Evolutionary conservation across 2,888 invertebrate genomes (phyloP).

Genomic region (Rotaria sp.): DNA sequence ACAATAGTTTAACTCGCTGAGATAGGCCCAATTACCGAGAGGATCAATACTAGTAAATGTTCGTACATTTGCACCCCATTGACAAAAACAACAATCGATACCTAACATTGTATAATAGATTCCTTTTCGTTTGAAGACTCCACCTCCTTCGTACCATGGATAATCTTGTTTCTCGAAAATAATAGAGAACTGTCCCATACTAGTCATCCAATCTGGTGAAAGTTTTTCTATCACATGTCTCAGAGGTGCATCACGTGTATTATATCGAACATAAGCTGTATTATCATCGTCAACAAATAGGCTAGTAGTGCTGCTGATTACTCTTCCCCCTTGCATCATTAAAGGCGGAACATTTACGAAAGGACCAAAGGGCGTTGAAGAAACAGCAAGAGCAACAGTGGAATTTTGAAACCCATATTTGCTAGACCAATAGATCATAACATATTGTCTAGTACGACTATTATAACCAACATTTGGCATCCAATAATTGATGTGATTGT

Average conservation of each 20-base stretch:
- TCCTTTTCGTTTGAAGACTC: not conserved
- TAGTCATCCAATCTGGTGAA: not conserved
- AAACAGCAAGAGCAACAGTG: constrained; percentile 8
- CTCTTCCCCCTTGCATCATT: not conserved
- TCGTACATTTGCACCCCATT: too few relatives aligned
- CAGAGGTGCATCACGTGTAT: not conserved
- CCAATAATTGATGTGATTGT: too few relatives aligned
- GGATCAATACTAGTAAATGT: too few relatives aligned
- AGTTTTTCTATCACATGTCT: constrained; percentile 7
- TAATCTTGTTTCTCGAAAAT: not conserved
- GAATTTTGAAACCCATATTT: not conserved
- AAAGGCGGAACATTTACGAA: not conserved
- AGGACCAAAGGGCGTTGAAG: not conserved
- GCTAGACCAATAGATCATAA: not conserved
- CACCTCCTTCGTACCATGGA: not conserved
- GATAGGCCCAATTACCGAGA: not conserved
- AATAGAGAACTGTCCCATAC: not conserved
- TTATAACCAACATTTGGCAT: constrained; percentile 15
- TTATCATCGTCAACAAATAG: constrained; percentile 13
- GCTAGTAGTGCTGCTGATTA: not conserved
- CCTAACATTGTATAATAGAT: too few relatives aligned
- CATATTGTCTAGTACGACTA: not conserved
- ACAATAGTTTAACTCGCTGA: not conserved
- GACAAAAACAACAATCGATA: too few relatives aligned
- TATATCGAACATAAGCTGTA: constrained; percentile 21